These are phyloP conservation scores for Stomatorhinus ivindoensis DNA, from an alignment of 2,113 vertebrate species.

Conservation along the genomic window DNA sequence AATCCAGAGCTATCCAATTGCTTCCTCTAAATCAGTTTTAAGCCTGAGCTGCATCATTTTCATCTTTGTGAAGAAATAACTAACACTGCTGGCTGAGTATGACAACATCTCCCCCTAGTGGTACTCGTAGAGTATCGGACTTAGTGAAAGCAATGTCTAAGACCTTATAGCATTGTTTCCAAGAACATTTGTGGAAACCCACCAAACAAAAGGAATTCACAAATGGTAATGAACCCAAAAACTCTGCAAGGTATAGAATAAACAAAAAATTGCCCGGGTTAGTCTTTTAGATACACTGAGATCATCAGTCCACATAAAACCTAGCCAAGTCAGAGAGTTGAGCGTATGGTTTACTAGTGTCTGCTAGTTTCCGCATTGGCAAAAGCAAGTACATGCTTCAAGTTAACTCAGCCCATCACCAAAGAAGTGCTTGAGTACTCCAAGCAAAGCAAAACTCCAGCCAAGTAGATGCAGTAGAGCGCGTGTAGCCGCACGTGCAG, in stretches of 20 bases:
- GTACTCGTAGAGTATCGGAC: not conserved
- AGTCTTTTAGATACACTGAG: not conserved
- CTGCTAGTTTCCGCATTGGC: not conserved
- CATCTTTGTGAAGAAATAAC: slow-evolving; percentile 47
- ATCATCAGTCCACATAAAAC: not conserved
- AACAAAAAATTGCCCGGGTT: not conserved
- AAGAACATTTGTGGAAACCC: not conserved
- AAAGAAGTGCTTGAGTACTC: not conserved
- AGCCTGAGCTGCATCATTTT: slow-evolving; percentile 60
- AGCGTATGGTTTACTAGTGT: not conserved
- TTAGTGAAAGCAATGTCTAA: not conserved
- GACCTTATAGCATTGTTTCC: not conserved
- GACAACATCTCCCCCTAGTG: slow-evolving; percentile 64
- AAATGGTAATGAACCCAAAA: not conserved
- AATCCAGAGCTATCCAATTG: slow-evolving; percentile 64
- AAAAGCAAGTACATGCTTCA: not conserved
- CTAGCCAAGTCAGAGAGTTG: not conserved
- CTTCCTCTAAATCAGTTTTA: slow-evolving; percentile 68
- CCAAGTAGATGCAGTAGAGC: not conserved
- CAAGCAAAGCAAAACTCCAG: not conserved
- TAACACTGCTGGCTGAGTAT: slow-evolving; percentile 37
- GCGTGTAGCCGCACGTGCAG: not conserved
- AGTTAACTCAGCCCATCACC: not conserved
- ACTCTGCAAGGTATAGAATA: not conserved
- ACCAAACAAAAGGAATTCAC: not conserved